Conservation (phyloP, 2,888 invertebrate species). For the Tholera decimalis region DNA sequence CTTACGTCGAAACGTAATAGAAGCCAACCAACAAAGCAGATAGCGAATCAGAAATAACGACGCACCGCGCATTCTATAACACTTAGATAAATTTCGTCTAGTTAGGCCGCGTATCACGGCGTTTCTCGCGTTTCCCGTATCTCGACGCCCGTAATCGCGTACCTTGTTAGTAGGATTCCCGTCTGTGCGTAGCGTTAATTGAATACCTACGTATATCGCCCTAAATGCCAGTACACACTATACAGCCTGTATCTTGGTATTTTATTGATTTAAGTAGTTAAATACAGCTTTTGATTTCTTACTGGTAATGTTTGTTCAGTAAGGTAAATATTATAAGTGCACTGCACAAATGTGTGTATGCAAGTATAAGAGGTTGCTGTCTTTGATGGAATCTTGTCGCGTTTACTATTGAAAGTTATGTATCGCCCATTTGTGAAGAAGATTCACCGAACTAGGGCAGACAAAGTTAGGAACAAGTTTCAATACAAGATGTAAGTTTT, state of each 20-base stretch:
- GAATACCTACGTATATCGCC: slow-evolving; percentile 76
- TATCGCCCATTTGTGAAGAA: neutral
- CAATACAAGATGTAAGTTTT: neutral
- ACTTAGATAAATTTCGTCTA: slow-evolving; percentile 81
- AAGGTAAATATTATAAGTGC: slow-evolving; percentile 56
- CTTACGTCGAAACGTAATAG: slow-evolving; percentile 55
- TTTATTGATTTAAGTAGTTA: slow-evolving; percentile 60
- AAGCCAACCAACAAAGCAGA: slow-evolving; percentile 53
- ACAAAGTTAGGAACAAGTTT: neutral
- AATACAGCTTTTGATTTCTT: slow-evolving; percentile 58
- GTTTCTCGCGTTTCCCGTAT: slow-evolving; percentile 67
- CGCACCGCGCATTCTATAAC: slow-evolving; percentile 75
- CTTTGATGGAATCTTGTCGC: slow-evolving; percentile 18
- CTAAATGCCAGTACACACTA: slow-evolving; percentile 63
- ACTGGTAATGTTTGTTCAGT: slow-evolving; percentile 46
- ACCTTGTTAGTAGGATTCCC: slow-evolving; percentile 80
- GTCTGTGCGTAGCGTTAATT: slow-evolving; percentile 78
- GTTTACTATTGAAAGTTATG: slow-evolving; percentile 2
- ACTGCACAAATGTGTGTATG: slow-evolving; percentile 29
- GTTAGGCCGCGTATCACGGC: slow-evolving; percentile 72
- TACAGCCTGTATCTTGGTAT: slow-evolving; percentile 41
- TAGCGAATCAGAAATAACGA: slow-evolving; percentile 65
- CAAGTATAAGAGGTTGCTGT: slow-evolving; percentile 28
- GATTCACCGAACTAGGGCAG: neutral
- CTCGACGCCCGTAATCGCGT: slow-evolving; percentile 66